Evolutionary conservation across 2,113 vertebrate species (phyloP).

Genomic region (Delphinapterus leucas): DNA sequence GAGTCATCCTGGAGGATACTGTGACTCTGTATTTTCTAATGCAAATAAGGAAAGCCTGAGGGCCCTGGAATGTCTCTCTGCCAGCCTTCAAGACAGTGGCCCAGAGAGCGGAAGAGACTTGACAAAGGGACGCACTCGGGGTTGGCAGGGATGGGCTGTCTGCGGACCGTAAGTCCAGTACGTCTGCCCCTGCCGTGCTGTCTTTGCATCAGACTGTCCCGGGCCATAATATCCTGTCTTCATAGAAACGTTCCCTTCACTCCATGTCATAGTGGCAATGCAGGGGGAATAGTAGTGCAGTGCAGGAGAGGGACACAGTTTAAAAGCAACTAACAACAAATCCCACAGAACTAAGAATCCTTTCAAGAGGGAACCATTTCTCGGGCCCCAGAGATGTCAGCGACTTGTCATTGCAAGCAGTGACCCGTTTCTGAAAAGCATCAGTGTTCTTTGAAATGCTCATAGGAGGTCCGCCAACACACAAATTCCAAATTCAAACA

Average conservation of each 20-base stretch:
- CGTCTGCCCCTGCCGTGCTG: accelerated
- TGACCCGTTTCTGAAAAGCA: background rate
- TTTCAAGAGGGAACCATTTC: accelerated
- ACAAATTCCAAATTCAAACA: accelerated
- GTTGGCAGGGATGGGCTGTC: accelerated
- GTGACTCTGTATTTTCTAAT: background rate
- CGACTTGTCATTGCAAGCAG: accelerated
- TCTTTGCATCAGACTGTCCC: background rate
- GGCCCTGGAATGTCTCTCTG: background rate
- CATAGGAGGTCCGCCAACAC: background rate
- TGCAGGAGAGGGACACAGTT: accelerated
- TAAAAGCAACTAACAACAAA: background rate
- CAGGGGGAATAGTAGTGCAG: accelerated
- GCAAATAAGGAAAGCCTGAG: background rate
- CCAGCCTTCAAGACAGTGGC: background rate
- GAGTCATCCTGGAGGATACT: background rate
- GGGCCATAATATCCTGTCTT: accelerated
- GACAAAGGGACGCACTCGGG: background rate
- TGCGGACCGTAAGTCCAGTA: accelerated
- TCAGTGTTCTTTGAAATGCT: background rate
- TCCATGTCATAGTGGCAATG: accelerated
- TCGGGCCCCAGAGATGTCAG: too few relatives aligned
- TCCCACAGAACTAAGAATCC: background rate
- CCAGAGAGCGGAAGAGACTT: too few relatives aligned
- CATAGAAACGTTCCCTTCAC: background rate